Base-by-base conservation (phyloP, 2,888 invertebrate genomes). In the Entomobrya proxima region DNA sequence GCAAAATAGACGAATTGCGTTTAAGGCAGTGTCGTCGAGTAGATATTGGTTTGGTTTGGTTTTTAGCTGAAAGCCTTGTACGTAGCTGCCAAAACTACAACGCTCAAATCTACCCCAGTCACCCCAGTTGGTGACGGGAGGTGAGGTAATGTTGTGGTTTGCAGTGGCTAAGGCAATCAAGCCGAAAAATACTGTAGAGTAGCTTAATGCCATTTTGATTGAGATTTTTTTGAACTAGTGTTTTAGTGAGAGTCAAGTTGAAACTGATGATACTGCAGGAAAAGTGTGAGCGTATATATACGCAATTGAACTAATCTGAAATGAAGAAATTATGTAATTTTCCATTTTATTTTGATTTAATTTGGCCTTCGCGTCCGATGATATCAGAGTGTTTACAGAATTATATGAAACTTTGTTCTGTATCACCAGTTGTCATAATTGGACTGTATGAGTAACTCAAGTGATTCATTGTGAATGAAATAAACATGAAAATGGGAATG, bases 101-200 rank as follows among this genome's bases (percentile, higher is more conserved):
- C 24, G 24, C n/a, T 78, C 37, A 21, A 84, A 69, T 0, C 7
- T 0, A 18, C 84, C 86, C 87, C 86, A 86, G 2, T 21, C 55
- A 0, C 87, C 87, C 86, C 86, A 88, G 55, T 84, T 52, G 6
- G 87, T 86, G 35, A 79, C n/a, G 4, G 7, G 30, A 6, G 78
- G 78, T 2, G 78, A 79, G 7, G 78, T 67, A 44, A 79, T 79
- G 21, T 78, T 78, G 15, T 47, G 30, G 9, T 64, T 64, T 1
- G 78, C 78, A 18, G 27, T 32, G 44, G 64, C 35, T 9, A 40
- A 24, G 35, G 40, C 27, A 37, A 44, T 18, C 18, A 77, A 6
- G 21, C 61, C 30, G 1, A 61, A 77, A 58, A 77, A 9, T n/a
- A n/a, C 27, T 9, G 21, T n/a, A 1, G 55, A 0, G 35, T 11